A percentile compares a stretch with the other conserved stretches of the same genome.
phyloP scores from a whole-genome alignment of 2,888 invertebrate genomes.

The Leptura quadrifasciata region DNA sequence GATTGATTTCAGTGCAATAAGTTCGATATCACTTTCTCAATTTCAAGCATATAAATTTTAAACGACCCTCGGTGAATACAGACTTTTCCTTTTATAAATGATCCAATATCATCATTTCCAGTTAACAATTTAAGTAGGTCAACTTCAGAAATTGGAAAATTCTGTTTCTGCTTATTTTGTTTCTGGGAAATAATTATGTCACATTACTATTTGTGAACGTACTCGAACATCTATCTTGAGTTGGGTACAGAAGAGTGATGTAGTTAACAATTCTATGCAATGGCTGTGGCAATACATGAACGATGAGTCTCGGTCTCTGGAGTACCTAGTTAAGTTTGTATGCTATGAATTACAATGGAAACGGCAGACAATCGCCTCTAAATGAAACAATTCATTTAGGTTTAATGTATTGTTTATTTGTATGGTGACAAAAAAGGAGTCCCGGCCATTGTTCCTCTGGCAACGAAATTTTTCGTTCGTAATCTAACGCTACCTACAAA shows the following conservation, averaged over 20 bases:
- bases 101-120: no score
- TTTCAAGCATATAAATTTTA: no score
- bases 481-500: background rate
- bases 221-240: conserved; percentile 5
- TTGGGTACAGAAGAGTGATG: conserved; percentile 14
- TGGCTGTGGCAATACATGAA: conserved; percentile 26
- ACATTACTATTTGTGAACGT: conserved; percentile 1
- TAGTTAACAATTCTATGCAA: conserved; percentile 20
- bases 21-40: no score
- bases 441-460: background rate
- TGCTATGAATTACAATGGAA: conserved; percentile 40
- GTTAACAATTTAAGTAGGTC: no score
- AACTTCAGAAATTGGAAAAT: no score
- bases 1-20: no score
- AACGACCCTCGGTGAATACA: no score
- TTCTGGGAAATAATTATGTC: background rate
- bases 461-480: background rate
- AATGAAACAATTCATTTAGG: conserved; percentile 43
- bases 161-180: background rate
- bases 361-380: conserved; percentile 45
- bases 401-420: conserved; percentile 38
- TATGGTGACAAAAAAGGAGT: background rate
- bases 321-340: conserved; percentile 46
- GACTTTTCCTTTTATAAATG: no score
- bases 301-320: conserved; percentile 39